phyloP scores from a whole-genome alignment of 2,888 invertebrate genomes.

The Eumerus sabulonum region DNA sequence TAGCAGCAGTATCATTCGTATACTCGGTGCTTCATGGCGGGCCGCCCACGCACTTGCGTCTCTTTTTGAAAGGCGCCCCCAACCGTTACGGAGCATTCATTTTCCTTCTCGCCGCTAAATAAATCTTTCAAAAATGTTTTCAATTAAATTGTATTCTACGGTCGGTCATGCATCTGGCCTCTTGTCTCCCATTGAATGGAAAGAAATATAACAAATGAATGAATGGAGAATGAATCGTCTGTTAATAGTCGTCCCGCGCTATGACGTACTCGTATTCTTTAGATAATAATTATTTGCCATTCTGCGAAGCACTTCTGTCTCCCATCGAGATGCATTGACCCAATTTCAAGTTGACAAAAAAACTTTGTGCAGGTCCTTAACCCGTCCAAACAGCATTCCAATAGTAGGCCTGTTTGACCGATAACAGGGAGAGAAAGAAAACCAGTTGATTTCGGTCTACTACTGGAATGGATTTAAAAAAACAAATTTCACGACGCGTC shows the following conservation, averaged over 20 bases:
- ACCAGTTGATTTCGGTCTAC: too few relatives aligned
- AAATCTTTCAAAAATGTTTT: constrained; percentile 64
- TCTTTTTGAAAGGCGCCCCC: constrained; percentile 4
- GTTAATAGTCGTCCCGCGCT: background rate
- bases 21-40: constrained; percentile 26
- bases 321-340: constrained; percentile 44
- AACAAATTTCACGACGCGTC: too few relatives aligned
- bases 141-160: constrained; percentile 65
- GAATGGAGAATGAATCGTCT: constrained; percentile 16
- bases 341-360: constrained; percentile 28
- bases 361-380: constrained; percentile 29
- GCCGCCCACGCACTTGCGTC: constrained; percentile 41
- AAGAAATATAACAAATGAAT: constrained; percentile 12
- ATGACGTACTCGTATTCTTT: too few relatives aligned
- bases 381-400: constrained; percentile 44
- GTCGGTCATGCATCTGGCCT: constrained; percentile 18
- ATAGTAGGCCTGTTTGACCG: constrained; percentile 25
- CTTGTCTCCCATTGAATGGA: constrained; percentile 23
- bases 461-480: too few relatives aligned
- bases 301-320: constrained; percentile 35
- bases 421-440: constrained; percentile 24
- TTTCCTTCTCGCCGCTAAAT: constrained; percentile 23
- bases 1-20: constrained; percentile 36
- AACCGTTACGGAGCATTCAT: too few relatives aligned
- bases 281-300: too few relatives aligned